Conservation (phyloP, 2,888 invertebrate species). For the Cryptocheilus praepositus region DNA sequence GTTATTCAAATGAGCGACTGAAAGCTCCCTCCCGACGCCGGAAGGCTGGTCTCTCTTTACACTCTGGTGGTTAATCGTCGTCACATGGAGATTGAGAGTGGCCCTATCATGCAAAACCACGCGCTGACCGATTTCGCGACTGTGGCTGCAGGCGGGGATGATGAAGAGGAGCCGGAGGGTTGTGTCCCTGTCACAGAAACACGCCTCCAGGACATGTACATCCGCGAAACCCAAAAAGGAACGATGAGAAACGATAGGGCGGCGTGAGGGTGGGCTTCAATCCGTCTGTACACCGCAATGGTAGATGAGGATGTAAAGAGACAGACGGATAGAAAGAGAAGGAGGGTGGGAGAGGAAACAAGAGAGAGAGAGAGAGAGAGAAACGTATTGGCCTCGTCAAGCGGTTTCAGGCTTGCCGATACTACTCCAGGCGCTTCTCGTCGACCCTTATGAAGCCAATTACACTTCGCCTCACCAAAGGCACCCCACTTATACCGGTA, state of each 20-base stretch:
- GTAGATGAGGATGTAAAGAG: constrained; percentile 26
- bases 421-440: constrained; percentile 57
- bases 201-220: constrained; percentile 49
- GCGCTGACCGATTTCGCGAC: constrained; percentile 56
- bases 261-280: neutral
- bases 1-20: constrained; percentile 21
- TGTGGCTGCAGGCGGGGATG: constrained; percentile 19
- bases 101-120: constrained; percentile 69
- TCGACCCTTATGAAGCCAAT: constrained; percentile 71
- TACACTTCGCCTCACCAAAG: constrained; percentile 66
- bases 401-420: constrained; percentile 63
- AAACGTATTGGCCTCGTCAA: constrained; percentile 68
- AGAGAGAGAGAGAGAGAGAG: constrained; percentile 26
- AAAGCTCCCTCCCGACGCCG: constrained; percentile 12
- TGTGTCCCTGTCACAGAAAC: constrained; percentile 29
- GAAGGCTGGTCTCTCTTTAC: constrained; percentile 40
- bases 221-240: constrained; percentile 53
- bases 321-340: constrained; percentile 15
- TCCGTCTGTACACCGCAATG: constrained; percentile 35
- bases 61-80: constrained; percentile 35
- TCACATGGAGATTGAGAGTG: constrained; percentile 53
- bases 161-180: constrained; percentile 10
- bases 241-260: constrained; percentile 11
- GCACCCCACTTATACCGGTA: constrained; percentile 61
- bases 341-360: constrained; percentile 5